Percentiles rank a stretch among this genome's conserved stretches.
These are phyloP conservation scores for Branchinecta sandiegonensis DNA, from an alignment of 2,888 invertebrate species.

Conservation along the genomic window DNA sequence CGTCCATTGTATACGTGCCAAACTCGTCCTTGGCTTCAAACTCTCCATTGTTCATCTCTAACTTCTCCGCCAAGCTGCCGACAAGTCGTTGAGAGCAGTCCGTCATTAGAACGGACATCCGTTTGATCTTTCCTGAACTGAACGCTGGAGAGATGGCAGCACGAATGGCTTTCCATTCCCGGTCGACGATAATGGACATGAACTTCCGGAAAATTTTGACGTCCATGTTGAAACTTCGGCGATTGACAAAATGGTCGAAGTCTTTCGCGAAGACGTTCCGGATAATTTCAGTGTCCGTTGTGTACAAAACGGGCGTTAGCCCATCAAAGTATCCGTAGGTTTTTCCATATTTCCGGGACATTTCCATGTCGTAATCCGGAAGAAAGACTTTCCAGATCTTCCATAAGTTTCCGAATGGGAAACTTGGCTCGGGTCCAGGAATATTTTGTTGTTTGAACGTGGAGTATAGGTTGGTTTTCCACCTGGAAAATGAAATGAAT, in stretches of 20 bases:
- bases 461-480: background rate
- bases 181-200: conserved; percentile 16
- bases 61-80: background rate
- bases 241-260: conserved; percentile 23
- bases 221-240: conserved; percentile 18
- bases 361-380: conserved; percentile 20
- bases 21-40: conserved; percentile 7
- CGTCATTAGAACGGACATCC: conserved; percentile 16
- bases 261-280: conserved; percentile 22
- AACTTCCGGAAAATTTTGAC: conserved; percentile 22
- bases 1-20: conserved; percentile 11
- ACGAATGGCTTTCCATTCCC: conserved; percentile 23
- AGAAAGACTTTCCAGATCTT: conserved; percentile 21
- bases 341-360: conserved; percentile 21
- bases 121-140: conserved; percentile 23
- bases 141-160: conserved; percentile 23
- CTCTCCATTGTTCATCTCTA: background rate
- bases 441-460: conserved; percentile 18
- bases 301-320: conserved; percentile 17
- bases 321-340: conserved; percentile 22
- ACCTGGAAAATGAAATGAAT: background rate
- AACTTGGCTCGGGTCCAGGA: conserved; percentile 21
- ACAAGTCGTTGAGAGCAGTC: background rate
- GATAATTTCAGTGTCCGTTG: conserved; percentile 20
- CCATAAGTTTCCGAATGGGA: conserved; percentile 21